Percentiles rank a stretch among this genome's conserved stretches.
Evolutionary conservation across 2,797 vertebrate species (phyloP).

Genomic region (Melanotaenia parkinsoni): DNA sequence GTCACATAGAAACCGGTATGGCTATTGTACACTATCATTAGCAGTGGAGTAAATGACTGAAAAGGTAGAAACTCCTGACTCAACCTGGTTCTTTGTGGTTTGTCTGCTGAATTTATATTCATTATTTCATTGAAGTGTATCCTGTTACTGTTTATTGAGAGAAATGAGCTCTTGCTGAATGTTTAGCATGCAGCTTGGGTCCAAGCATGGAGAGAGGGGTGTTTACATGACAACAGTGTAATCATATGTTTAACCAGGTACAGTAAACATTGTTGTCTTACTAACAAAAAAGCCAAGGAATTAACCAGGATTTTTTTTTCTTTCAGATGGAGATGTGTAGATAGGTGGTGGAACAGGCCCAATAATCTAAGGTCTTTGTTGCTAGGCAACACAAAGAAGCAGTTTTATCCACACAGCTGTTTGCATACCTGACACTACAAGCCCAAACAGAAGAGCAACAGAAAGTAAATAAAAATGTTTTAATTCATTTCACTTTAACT

Average conservation of each 20-base stretch:
- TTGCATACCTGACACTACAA: conserved; percentile 18
- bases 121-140: conserved; percentile 25
- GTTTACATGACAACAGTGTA: background rate
- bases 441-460: conserved; percentile 6
- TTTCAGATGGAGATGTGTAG: conserved; percentile 16
- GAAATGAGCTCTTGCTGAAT: conserved; percentile 18
- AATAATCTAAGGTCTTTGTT: conserved; percentile 40
- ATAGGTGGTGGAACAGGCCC: conserved; percentile 5
- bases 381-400: conserved; percentile 59
- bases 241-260: background rate
- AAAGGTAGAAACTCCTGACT: background rate
- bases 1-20: too few species aligned
- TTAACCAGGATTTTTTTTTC: background rate
- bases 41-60: too few species aligned
- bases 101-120: conserved; percentile 29
- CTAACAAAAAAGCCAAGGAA: background rate
- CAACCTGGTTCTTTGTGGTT: background rate
- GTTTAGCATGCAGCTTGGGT: conserved; percentile 16
- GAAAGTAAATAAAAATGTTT: background rate
- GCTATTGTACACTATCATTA: too few species aligned
- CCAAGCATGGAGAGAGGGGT: conserved; percentile 8
- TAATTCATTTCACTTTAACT: background rate
- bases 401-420: conserved; percentile 35
- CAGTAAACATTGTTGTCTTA: conserved; percentile 1
- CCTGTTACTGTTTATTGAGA: conserved; percentile 19